Base-by-base conservation (phyloP, 1,140 invertebrate genomes). In the Lerema accius region DNA sequence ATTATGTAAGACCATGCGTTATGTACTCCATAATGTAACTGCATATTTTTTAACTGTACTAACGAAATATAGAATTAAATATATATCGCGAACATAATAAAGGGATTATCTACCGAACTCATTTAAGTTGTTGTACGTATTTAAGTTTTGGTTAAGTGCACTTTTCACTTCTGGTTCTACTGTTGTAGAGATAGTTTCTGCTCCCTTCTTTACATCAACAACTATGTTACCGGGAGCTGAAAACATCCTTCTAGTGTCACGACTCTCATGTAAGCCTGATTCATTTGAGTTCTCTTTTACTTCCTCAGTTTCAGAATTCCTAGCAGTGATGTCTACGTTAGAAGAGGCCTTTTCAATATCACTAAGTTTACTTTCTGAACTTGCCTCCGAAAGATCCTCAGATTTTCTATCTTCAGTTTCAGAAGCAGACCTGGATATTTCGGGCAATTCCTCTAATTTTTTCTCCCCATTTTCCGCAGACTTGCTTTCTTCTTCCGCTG, bases 81-180 rank as follows among this genome's bases (percentile, higher is more conserved):
- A 1, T 11, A 7, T 37, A 37, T 37, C 7, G 35, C 35, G 35
- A 37, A 37, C 10, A 50, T 16, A 14, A 35, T 14, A 42, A 55
- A 19, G 1, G 26, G 37, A 42, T 55, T 55, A 55, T 55, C 17
- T 55, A 55, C 50, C 50, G 10, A 55, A 55, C 37, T 49, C 13
- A 35, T 43, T 19, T 39, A 42, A 55, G 23, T 43, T 55, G 19
- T 26, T 14, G 37, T 23, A 37, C n/a, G n/a, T 37, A 37, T 37
- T 37, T 37, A 37, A 37, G 35, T 32, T 32, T 32, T 32, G 28
- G 35, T 37, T 37, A 11, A 37, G 7, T 10, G 51, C 7, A 28
- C n/a, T 42, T 43, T 43, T 42, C 2, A 14, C 23, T 28, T 14
- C 3, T 15, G 19, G 9, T 11, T 40, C 23, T n/a, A 15, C 13